Base-by-base conservation (phyloP, 2,797 vertebrate species). In the Mormyrops boulengeri region DNA sequence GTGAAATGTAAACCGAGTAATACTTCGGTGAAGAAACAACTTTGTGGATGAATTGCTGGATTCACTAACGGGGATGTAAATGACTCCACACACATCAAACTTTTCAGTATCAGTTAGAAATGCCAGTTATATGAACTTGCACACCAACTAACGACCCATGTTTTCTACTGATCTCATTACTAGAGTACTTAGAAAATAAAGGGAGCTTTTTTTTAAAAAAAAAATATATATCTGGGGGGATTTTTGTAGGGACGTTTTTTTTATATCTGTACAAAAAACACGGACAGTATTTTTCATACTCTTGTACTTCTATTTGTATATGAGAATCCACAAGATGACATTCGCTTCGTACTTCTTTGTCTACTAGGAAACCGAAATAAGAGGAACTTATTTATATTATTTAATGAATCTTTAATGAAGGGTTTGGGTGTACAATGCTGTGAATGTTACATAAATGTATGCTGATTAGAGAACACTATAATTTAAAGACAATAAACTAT, bases 241-340 rank as follows among this genome's bases (percentile, higher is more conserved):
- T 92, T 93, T 94, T 93, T 92, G 91, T 90, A 91, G 90, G 91
- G 93, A 30, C 92, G 92, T n/a, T n/a, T 90, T 92, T 95, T 95
- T 95, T 95, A 92, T 94, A 95, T 90, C 91, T 92, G 93, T 95
- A 93, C 94, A 93, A 94, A 60, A 90, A 93, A 93, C 93, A 94
- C 93, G 92, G 90, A 95, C 94, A 94, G 90, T 95, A 95, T 95
- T 96, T 95, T 95, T 95, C 92, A 94, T 95, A 95, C 93, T 95
- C 94, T 95, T 95, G 94, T 94, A 94, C 92, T 94, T 94, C 93
- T 92, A 93, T 95, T 92, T 94, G 93, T 93, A 92, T 94, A 91
- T 93, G 91, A 94, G 92, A 92, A 90, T 91, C 90, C 88, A 86
- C 62, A 88, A 90, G 86, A 91, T 90, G 90, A 89, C 91, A 89